phyloP scores from a whole-genome alignment of 2,888 invertebrate species.

The Drosophila recens region DNA sequence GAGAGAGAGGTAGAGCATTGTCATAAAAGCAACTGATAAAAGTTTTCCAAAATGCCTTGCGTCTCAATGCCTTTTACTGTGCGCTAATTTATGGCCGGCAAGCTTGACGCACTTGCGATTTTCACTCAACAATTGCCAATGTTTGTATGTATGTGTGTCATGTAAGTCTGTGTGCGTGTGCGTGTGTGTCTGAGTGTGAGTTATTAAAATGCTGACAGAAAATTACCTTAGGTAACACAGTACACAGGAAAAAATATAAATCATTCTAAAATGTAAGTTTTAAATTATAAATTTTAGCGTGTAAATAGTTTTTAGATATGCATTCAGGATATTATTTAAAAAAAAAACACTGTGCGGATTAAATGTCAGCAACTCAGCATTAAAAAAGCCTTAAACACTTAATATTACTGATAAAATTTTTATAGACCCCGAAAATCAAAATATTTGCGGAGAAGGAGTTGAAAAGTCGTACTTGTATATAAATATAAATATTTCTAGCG shows the following conservation, averaged over 20 bases:
- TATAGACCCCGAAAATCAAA: too few species aligned
- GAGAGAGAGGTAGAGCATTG: not conserved
- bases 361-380: too few species aligned
- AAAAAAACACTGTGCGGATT: too few species aligned
- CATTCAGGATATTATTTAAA: too few species aligned
- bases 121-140: slow-evolving; percentile 49
- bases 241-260: not conserved
- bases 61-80: slow-evolving; percentile 54
- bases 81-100: slow-evolving; percentile 67
- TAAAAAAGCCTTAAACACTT: too few species aligned
- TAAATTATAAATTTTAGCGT: too few species aligned
- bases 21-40: slow-evolving; percentile 67
- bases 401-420: too few species aligned
- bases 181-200: not conserved
- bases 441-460: too few species aligned
- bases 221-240: slow-evolving; percentile 37
- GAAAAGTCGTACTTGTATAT: too few species aligned
- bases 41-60: slow-evolving; percentile 58
- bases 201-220: slow-evolving; percentile 14
- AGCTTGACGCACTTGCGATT: slow-evolving; percentile 47
- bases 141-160: not conserved
- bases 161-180: not conserved
- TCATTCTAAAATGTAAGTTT: too few species aligned
- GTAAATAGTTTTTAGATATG: too few species aligned
- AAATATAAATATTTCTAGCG: too few species aligned